Base-by-base conservation (phyloP, 1,140 invertebrate species). In the Anastatus disparis region DNA sequence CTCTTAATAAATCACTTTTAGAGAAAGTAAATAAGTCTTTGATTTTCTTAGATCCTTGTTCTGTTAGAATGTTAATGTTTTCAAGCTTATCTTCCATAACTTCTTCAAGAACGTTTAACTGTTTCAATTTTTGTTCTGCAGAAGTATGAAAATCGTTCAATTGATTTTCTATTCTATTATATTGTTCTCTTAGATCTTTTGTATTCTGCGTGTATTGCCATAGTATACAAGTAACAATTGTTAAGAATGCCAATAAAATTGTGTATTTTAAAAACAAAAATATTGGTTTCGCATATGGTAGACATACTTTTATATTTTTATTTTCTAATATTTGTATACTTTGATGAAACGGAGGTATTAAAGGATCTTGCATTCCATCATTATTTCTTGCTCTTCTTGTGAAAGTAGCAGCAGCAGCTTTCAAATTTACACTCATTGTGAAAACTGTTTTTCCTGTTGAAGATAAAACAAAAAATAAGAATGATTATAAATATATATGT, bases 1-100 rank as follows among this genome's bases (percentile, higher is more conserved):
- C 10, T 70, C 17, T 26, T 26, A 59, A 63, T 7, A 62, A 69
- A 22, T 69, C 59, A 73, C 2, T 58, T 46, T 68, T 56, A 48
- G 48, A 56, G 50, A 55, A 67, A 24, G 53, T 63, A 71, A 64
- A 62, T 35, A 68, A 22, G 2, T 66, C 59, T 59, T 65, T 38
- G 2, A 42, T 38, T 42, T 42, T 20, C 29, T 50, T 50, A 17
- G 40, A 59, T 3, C 50, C 26, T 38, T 46, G 6, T 15, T 56
- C 59, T 20, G 35, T 63, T 26, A 67, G 15, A 3, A 62, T 46
- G 48, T 61, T 56, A n/a, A 53, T 52, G 35, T 62, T 38, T 44
- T 48, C 22, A 24, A 56, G 66, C 53, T 62, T 35, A 24, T 63
- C 52, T 17, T 63, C 12, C 27, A 64, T 46, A 24, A 2, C 1